Percentiles rank a stretch among this genome's conserved stretches.
Conservation (phyloP, 2,888 invertebrate species). For the Drosophila kuntzei region DNA sequence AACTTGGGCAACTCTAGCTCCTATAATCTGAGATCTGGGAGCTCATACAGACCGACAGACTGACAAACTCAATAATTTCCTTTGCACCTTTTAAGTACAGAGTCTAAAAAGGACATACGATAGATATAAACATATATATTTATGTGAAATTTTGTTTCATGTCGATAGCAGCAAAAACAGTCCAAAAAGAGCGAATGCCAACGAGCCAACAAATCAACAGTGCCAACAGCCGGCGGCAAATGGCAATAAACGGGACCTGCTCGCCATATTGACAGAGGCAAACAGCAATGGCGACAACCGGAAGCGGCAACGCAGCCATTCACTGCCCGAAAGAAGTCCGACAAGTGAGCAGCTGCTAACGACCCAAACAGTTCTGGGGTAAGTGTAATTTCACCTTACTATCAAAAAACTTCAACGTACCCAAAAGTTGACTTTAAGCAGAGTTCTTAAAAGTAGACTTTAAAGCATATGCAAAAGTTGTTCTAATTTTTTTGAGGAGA, state of each 20-base stretch:
- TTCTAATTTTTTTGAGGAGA: background rate
- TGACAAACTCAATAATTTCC: too few relatives aligned
- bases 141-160: conserved; percentile 15
- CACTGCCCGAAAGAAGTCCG: conserved; percentile 71
- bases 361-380: conserved; percentile 26
- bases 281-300: conserved; percentile 23
- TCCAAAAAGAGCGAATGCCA: background rate
- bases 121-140: conserved; percentile 18
- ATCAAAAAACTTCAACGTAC: conserved; percentile 4
- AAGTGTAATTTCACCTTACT: conserved; percentile 20
- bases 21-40: too few relatives aligned
- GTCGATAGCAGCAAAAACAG: conserved; percentile 10
- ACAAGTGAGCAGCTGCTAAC: conserved; percentile 40
- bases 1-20: background rate
- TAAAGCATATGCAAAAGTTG: conserved; percentile 25
- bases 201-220: conserved; percentile 23
- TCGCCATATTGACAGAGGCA: conserved; percentile 17
- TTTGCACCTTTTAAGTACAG: background rate
- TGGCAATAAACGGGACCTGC: conserved; percentile 3
- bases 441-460: conserved; percentile 16
- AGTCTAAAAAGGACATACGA: background rate
- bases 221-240: conserved; percentile 27
- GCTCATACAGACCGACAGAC: too few relatives aligned
- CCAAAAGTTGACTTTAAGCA: conserved; percentile 11
- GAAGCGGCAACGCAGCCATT: conserved; percentile 66